Percentiles rank a stretch among this genome's conserved stretches.
Evolutionary conservation across 1,140 invertebrate species (phyloP).

Genomic region (Sesamia nonagrioides): DNA sequence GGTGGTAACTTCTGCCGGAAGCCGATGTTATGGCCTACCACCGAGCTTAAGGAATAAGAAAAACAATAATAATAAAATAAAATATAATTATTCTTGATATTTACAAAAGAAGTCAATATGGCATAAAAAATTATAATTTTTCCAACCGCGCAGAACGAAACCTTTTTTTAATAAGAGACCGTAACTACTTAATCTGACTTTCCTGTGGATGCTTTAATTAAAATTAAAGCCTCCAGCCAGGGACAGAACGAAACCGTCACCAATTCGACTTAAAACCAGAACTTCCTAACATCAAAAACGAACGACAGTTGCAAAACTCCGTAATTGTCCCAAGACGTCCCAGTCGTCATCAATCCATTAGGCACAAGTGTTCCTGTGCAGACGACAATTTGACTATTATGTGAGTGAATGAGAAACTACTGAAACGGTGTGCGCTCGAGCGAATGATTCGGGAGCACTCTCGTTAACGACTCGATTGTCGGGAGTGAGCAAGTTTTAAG

Average conservation of each 20-base stretch:
- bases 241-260: too few species aligned
- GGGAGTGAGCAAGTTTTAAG: constrained; percentile 26
- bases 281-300: background rate
- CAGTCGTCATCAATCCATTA: constrained; percentile 32
- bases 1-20: too few species aligned
- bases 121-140: background rate
- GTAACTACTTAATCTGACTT: too few species aligned
- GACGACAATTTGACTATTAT: constrained; percentile 42
- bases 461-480: constrained; percentile 36
- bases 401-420: constrained; percentile 41
- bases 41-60: too few species aligned
- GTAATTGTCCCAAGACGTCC: constrained; percentile 29
- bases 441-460: constrained; percentile 42
- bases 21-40: too few species aligned
- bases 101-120: too few species aligned
- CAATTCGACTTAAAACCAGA: constrained; percentile 15
- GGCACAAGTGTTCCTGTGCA: constrained; percentile 8
- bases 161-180: too few species aligned
- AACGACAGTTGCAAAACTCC: constrained; percentile 3
- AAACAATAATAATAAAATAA: too few species aligned
- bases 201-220: too few species aligned
- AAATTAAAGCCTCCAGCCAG: too few species aligned
- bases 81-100: too few species aligned
- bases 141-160: too few species aligned
- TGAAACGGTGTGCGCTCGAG: background rate